Evolutionary conservation across 2,797 vertebrate species (phyloP).

Genomic region (Microctenopoma stevenorrisi): DNA sequence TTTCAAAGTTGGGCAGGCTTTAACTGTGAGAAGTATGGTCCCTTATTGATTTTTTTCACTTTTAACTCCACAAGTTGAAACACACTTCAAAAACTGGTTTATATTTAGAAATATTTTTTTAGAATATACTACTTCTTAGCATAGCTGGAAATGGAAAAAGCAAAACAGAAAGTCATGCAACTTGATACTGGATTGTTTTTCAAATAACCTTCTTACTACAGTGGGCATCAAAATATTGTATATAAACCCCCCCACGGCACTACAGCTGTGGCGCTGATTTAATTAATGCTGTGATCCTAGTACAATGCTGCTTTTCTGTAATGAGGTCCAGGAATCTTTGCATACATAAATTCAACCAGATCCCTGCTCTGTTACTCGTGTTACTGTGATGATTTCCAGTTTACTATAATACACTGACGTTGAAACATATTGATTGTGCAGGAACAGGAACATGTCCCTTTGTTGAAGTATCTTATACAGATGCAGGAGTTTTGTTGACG

Average conservation of each 20-base stretch:
- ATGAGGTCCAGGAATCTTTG: slow-evolving; percentile 2
- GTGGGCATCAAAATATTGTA: slow-evolving; percentile 3
- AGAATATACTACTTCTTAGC: not conserved
- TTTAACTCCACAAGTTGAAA: not conserved
- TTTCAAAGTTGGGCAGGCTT: too few species aligned
- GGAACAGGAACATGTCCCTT: not conserved
- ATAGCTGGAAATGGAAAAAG: not conserved
- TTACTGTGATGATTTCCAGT: slow-evolving; percentile 18
- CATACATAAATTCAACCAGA: slow-evolving; percentile 16
- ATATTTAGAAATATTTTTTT: too few species aligned
- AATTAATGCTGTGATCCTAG: not conserved
- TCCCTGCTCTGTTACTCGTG: slow-evolving; percentile 4
- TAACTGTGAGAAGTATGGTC: not conserved
- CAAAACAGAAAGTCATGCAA: not conserved
- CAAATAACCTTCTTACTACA: not conserved
- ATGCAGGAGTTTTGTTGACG: not conserved
- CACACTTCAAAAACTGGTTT: not conserved
- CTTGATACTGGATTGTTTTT: not conserved
- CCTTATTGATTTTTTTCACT: not conserved
- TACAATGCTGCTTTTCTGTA: not conserved
- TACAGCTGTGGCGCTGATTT: not conserved
- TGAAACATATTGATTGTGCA: not conserved
- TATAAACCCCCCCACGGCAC: not conserved
- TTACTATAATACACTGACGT: slow-evolving; percentile 13
- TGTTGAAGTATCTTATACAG: not conserved